These are phyloP conservation scores for Leucophora obtusa DNA, from an alignment of 2,888 invertebrate species.

Conservation along the genomic window DNA sequence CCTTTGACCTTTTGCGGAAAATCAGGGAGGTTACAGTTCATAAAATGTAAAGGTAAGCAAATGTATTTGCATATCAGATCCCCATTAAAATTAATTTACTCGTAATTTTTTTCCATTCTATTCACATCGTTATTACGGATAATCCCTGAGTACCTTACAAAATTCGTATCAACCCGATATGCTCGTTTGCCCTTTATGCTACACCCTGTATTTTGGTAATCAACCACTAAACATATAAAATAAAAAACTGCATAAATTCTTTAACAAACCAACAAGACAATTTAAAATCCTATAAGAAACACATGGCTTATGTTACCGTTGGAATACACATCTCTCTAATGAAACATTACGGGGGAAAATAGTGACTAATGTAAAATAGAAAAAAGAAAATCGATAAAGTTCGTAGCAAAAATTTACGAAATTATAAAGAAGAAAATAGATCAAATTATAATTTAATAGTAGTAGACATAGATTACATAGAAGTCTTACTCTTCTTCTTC, in stretches of 20 bases:
- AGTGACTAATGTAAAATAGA: background rate
- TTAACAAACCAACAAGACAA: conserved; percentile 15
- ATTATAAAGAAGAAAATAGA: background rate
- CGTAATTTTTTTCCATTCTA: too few relatives aligned
- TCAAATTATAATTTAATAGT: background rate
- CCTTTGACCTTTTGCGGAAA: too few relatives aligned
- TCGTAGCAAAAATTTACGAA: conserved; percentile 1
- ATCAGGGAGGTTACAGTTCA: too few relatives aligned
- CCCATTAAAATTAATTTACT: too few relatives aligned
- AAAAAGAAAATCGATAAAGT: conserved; percentile 14
- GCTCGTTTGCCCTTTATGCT: too few relatives aligned
- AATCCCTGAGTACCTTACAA: too few relatives aligned
- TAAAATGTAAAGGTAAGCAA: too few relatives aligned
- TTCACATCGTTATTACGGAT: too few relatives aligned
- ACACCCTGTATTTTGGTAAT: conserved; percentile 10
- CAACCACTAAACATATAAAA: background rate
- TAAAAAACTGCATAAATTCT: conserved; percentile 23
- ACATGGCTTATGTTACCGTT: conserved; percentile 20
- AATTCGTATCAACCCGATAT: too few relatives aligned
- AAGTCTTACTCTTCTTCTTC: too few relatives aligned
- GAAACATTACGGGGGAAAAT: background rate
- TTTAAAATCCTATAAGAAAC: conserved; percentile 12
- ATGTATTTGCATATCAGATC: too few relatives aligned
- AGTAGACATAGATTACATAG: too few relatives aligned
- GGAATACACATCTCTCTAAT: conserved; percentile 4